phyloP scores from a whole-genome alignment of 1,140 invertebrate genomes.

The Thaumetopoea pityocampa region DNA sequence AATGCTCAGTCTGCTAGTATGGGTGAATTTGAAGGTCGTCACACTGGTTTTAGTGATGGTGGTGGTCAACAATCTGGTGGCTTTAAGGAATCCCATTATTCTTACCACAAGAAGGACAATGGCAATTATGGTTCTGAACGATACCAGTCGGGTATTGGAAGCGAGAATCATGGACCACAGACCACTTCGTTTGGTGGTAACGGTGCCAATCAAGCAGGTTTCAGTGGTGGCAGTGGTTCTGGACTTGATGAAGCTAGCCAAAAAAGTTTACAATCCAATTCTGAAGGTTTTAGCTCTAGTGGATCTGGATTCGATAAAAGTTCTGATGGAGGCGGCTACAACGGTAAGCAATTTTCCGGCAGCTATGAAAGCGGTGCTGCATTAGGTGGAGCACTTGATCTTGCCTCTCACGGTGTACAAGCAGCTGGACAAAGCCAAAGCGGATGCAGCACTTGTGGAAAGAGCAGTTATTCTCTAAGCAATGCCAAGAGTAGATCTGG shows the following conservation, averaged over 20 bases:
- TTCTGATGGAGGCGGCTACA: slow-evolving; percentile 4
- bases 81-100: slow-evolving; percentile 7
- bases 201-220: no score
- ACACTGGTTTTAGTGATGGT: slow-evolving; percentile 8
- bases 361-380: slow-evolving; percentile 9
- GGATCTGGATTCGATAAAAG: background rate
- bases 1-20: no score
- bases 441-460: slow-evolving; percentile 51
- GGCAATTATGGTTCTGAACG: no score
- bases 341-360: slow-evolving; percentile 7
- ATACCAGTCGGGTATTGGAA: no score
- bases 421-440: slow-evolving; percentile 23
- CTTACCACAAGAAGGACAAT: no score
- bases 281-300: slow-evolving; percentile 2
- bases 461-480: slow-evolving; percentile 49
- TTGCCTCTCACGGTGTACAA: slow-evolving; percentile 50
- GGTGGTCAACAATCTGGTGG: background rate
- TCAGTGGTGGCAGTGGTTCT: background rate
- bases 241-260: no score
- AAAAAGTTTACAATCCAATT: no score
- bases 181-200: background rate
- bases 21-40: no score
- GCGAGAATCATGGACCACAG: no score
- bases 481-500: slow-evolving; percentile 56
- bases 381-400: slow-evolving; percentile 40